Evolutionary conservation across 2,797 vertebrate species (phyloP).

Genomic region (Chromis chromis): DNA sequence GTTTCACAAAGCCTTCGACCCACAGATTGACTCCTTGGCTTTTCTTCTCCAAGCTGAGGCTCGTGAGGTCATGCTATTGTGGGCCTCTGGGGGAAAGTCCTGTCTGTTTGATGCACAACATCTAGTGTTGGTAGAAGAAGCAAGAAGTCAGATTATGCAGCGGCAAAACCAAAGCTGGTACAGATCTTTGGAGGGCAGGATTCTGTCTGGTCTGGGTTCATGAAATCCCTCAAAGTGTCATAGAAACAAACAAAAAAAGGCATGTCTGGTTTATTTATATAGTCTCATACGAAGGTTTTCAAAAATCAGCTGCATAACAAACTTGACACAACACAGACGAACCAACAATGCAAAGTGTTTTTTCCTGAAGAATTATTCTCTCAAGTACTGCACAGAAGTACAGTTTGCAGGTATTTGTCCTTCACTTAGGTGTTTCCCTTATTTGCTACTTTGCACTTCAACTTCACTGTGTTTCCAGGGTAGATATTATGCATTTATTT

Average conservation of each 20-base stretch:
- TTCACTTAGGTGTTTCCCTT: neutral
- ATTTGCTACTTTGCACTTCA: neutral
- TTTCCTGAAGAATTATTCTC: neutral
- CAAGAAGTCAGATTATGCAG: neutral
- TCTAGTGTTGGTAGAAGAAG: conserved; percentile 3
- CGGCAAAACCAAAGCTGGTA: neutral
- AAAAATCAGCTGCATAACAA: neutral
- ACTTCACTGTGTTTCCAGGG: neutral
- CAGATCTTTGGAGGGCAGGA: neutral
- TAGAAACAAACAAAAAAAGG: neutral
- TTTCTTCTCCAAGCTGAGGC: conserved; percentile 18
- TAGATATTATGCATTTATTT: conserved; percentile 5
- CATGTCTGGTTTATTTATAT: neutral
- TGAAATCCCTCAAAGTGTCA: neutral
- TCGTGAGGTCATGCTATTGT: conserved; percentile 33
- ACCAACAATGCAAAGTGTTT: neutral
- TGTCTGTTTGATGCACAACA: conserved; percentile 30
- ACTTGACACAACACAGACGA: neutral
- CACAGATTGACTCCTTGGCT: conserved; percentile 38
- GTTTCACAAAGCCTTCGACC: conserved; percentile 51
- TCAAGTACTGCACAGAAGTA: neutral
- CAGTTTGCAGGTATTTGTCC: neutral
- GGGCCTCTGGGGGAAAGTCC: neutral
- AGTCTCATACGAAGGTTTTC: neutral
- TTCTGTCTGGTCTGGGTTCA: neutral